Conservation (phyloP, 2,113 vertebrate species). For the Petaurus breviceps region DNA sequence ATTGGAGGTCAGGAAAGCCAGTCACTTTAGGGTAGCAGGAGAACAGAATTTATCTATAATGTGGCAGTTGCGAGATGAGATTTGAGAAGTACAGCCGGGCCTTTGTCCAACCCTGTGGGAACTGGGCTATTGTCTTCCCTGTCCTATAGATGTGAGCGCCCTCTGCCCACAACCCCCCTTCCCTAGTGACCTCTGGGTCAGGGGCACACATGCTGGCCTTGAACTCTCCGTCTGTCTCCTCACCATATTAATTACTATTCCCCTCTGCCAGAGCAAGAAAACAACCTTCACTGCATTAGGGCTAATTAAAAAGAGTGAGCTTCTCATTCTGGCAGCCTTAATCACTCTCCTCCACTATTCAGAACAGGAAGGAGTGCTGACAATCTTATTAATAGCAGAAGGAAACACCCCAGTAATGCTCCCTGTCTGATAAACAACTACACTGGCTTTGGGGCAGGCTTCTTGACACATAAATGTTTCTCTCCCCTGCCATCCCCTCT, state of each 20-base stretch:
- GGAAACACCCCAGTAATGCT: conserved; percentile 56
- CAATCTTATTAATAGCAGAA: conserved; percentile 76
- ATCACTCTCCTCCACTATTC: conserved; percentile 43
- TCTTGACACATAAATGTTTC: conserved; percentile 48
- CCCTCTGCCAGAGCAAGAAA: conserved; percentile 81
- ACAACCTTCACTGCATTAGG: conserved; percentile 84
- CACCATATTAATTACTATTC: conserved; percentile 86
- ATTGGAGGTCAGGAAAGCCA: neutral
- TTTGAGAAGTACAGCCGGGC: neutral
- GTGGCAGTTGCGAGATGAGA: conserved; percentile 42
- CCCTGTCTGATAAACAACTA: neutral
- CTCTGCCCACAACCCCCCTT: conserved; percentile 52
- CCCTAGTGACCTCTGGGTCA: conserved; percentile 74
- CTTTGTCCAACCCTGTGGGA: conserved; percentile 61
- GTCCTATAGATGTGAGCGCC: neutral
- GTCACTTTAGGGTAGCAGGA: neutral
- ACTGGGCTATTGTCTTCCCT: conserved; percentile 60
- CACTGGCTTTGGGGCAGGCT: neutral
- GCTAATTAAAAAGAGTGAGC: conserved; percentile 85
- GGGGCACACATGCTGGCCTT: conserved; percentile 81
- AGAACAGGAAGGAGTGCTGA: conserved; percentile 72
- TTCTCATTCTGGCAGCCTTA: conserved; percentile 73
- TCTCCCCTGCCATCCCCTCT: conserved; percentile 33
- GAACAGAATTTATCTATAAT: neutral
- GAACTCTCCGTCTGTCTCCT: conserved; percentile 83